Evolutionary conservation across 1,140 invertebrate genomes (phyloP).

Genomic region (Trachymyrmex cornetzi): DNA sequence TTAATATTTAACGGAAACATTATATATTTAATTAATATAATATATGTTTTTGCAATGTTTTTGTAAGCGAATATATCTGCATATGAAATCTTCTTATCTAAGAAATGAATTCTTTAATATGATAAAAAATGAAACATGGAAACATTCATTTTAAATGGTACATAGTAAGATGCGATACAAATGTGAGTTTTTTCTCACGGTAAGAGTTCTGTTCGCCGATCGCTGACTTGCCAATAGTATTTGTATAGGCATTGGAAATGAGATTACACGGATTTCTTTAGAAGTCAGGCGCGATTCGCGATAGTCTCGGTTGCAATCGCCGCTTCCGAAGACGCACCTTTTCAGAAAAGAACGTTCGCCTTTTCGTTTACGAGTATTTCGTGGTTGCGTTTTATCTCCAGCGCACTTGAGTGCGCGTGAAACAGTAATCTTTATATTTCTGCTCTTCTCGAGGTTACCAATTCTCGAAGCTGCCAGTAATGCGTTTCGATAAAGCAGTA

Average conservation of each 20-base stretch:
- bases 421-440: slow-evolving; percentile 49
- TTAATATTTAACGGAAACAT: background rate
- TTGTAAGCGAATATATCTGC: background rate
- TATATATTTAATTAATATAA: background rate
- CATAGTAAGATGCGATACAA: background rate
- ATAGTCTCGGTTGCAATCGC: slow-evolving; percentile 22
- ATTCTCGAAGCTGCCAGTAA: slow-evolving; percentile 31
- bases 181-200: background rate
- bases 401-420: background rate
- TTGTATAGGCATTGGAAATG: slow-evolving; percentile 24
- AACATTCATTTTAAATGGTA: slow-evolving; percentile 3
- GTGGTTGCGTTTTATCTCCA: slow-evolving; percentile 2
- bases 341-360: background rate
- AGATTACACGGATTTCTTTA: slow-evolving; percentile 2
- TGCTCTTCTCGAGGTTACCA: slow-evolving; percentile 20
- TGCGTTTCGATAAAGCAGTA: slow-evolving; percentile 49
- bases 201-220: slow-evolving; percentile 20
- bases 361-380: slow-evolving; percentile 31
- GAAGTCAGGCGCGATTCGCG: background rate
- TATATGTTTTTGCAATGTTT: background rate
- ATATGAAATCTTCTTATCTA: background rate
- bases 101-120: slow-evolving; percentile 7
- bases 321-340: slow-evolving; percentile 6
- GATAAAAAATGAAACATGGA: background rate
- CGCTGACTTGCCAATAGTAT: slow-evolving; percentile 35